These are phyloP conservation scores for Pantherophis alleghaniensis DNA, from an alignment of 2,797 vertebrate species.

Conservation along the genomic window DNA sequence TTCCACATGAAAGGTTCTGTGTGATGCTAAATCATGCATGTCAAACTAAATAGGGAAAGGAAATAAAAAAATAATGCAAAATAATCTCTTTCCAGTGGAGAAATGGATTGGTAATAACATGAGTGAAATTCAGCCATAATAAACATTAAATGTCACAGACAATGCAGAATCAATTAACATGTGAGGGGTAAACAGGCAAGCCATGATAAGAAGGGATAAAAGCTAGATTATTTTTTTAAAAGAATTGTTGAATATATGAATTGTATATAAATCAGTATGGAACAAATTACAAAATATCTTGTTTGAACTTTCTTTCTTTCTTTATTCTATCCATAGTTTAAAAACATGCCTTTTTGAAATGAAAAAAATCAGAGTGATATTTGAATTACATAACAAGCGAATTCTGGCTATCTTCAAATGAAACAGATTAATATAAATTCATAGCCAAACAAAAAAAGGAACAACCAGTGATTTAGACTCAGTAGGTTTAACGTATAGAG, in stretches of 20 bases:
- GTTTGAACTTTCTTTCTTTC: not conserved
- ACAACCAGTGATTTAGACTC: not conserved
- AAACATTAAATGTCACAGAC: not conserved
- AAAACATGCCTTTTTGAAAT: not conserved
- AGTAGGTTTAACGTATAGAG: not conserved
- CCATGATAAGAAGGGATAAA: not conserved
- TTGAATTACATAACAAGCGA: not conserved
- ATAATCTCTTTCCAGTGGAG: not conserved
- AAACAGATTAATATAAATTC: not conserved
- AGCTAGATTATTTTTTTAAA: not conserved
- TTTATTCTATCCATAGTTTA: not conserved
- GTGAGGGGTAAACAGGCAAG: not conserved
- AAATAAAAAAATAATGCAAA: slow-evolving; percentile 1
- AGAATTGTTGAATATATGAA: not conserved
- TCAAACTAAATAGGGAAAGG: not conserved
- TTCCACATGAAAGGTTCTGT: slow-evolving; percentile 1
- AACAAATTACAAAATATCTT: not conserved
- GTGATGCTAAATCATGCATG: not conserved
- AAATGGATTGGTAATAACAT: not conserved
- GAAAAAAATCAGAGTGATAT: not conserved
- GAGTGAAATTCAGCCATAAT: slow-evolving; percentile 10
- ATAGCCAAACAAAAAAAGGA: not conserved
- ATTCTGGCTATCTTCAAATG: not conserved
- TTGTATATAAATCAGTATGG: not conserved
- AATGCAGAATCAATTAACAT: not conserved